phyloP scores from a whole-genome alignment of 2,797 vertebrate genomes.

The Bovichtus diacanthus region DNA sequence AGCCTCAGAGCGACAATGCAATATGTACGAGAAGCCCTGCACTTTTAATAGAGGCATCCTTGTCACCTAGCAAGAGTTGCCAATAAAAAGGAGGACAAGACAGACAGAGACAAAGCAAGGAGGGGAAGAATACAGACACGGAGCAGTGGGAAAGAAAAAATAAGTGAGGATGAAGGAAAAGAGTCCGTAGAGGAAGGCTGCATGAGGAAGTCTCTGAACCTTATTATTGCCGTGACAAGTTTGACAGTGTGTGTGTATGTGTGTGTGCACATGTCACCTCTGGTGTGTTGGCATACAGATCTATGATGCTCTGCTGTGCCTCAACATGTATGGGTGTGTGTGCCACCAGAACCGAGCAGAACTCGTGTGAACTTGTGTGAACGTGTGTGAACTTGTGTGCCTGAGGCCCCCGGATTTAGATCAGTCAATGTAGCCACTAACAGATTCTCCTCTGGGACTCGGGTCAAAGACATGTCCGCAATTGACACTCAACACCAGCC shows the following conservation, averaged over 20 bases:
- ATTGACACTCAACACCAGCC: constrained; percentile 39
- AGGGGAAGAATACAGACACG: constrained; percentile 10
- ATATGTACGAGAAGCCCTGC: constrained; percentile 20
- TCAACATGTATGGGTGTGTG: constrained; percentile 40
- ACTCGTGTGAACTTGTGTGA: too few relatives aligned
- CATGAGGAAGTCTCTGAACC: constrained; percentile 24
- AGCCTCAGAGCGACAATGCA: constrained; percentile 1
- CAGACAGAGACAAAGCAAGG: constrained; percentile 22
- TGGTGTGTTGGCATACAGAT: constrained; percentile 44
- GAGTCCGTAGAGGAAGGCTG: constrained; percentile 20
- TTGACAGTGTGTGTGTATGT: not conserved
- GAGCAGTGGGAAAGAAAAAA: constrained; percentile 19
- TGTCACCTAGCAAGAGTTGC: constrained; percentile 53
- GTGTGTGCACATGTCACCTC: constrained; percentile 41
- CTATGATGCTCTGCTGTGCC: constrained; percentile 57
- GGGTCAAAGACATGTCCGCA: constrained; percentile 47
- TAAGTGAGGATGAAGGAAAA: constrained; percentile 19
- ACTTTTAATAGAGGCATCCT: constrained; percentile 41
- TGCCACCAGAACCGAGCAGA: constrained; percentile 26
- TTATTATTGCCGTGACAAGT: constrained; percentile 31
- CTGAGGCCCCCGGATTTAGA: constrained; percentile 38
- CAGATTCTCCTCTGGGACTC: constrained; percentile 30
- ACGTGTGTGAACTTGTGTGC: constrained; percentile 32
- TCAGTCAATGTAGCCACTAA: constrained; percentile 43
- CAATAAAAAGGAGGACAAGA: constrained; percentile 45